Conservation (phyloP, 1,140 invertebrate genomes). For the Trinorchestia longiramus region DNA sequence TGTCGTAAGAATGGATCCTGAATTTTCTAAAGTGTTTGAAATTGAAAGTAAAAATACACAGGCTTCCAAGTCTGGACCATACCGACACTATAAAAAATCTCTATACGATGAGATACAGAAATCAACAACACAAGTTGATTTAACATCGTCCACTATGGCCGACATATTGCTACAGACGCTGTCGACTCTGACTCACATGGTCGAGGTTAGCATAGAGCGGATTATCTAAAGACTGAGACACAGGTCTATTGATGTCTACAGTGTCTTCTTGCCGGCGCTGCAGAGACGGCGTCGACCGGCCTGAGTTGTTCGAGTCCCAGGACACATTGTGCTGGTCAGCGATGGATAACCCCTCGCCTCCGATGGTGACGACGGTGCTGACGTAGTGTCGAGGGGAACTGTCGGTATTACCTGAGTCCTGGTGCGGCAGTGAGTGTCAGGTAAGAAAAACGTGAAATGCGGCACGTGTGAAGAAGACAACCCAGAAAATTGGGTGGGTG, state of each 20-base stretch:
- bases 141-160: background rate
- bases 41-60: background rate
- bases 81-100: background rate
- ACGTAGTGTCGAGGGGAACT: conserved; percentile 2
- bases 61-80: background rate
- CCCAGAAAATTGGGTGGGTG: background rate
- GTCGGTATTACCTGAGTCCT: conserved; percentile 2
- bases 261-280: conserved; percentile 59
- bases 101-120: background rate
- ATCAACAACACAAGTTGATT: background rate
- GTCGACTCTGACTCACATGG: conserved; percentile 59
- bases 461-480: background rate
- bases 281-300: conserved; percentile 62
- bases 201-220: conserved; percentile 66
- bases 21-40: too few species aligned
- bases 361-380: conserved; percentile 23
- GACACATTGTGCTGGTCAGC: conserved; percentile 57
- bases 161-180: background rate
- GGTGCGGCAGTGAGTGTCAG: background rate
- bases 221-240: conserved; percentile 66
- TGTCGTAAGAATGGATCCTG: too few species aligned
- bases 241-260: conserved; percentile 62
- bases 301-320: conserved; percentile 62
- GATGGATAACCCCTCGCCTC: background rate
- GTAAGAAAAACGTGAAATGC: background rate